Percentiles rank a stretch among this genome's conserved stretches.
These are phyloP conservation scores for Ammospiza caudacuta DNA, from an alignment of 2,113 vertebrate species.

Conservation along the genomic window DNA sequence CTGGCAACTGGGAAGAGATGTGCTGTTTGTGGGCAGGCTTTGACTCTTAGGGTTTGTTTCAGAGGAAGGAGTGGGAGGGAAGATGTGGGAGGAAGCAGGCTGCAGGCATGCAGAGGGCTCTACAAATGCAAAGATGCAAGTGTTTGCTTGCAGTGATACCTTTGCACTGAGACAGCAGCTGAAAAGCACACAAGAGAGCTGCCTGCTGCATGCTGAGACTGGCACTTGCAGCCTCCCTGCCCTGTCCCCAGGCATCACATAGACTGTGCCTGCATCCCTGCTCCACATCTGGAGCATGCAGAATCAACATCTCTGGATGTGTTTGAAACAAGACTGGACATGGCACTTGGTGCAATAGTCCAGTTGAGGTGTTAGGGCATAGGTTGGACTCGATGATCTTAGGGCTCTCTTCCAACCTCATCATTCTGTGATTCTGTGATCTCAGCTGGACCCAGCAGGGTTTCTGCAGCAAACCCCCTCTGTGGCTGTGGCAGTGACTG, in stretches of 20 bases:
- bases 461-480: background rate
- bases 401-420: no score
- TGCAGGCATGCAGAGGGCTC: background rate
- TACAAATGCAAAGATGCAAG: background rate
- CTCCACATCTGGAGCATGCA: background rate
- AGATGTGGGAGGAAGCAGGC: background rate
- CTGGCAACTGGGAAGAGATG: background rate
- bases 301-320: no score
- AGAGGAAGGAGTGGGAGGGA: background rate
- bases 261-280: accelerated
- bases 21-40: background rate
- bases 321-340: no score
- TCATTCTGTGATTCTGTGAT: no score
- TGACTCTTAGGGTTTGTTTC: background rate
- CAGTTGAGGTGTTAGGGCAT: no score
- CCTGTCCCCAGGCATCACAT: background rate
- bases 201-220: background rate
- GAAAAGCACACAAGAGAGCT: background rate
- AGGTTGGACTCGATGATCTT: no score
- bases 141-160: background rate
- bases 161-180: background rate
- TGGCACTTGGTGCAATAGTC: no score
- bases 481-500: background rate
- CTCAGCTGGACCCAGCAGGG: accelerated
- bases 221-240: background rate